These are phyloP conservation scores for Anser cygnoides DNA, from an alignment of 2,113 vertebrate species.

Conservation along the genomic window DNA sequence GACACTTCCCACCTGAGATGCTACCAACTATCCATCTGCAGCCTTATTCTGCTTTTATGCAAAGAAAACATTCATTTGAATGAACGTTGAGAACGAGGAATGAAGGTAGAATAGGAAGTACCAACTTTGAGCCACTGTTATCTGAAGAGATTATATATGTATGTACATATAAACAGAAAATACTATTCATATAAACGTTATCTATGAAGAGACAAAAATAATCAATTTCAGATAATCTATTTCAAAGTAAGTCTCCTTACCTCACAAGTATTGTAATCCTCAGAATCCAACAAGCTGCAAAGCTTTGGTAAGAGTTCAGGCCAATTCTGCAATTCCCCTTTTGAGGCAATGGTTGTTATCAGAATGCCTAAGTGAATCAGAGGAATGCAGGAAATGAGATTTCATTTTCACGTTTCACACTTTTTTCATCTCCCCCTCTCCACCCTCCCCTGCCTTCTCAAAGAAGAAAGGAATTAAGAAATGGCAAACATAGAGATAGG, in stretches of 20 bases:
- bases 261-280: constrained; percentile 98
- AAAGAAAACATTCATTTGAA: not conserved
- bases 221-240: not conserved
- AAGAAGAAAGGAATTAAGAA: not conserved
- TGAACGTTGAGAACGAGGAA: not conserved
- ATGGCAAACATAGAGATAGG: not conserved
- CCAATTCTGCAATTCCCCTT: constrained; percentile 97
- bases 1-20: not conserved
- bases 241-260: constrained; percentile 69
- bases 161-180: not conserved
- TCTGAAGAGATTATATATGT: not conserved
- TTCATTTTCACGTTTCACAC: not conserved
- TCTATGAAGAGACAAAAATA: not conserved
- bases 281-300: constrained; percentile 93
- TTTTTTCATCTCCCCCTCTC: not conserved
- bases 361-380: constrained; percentile 83
- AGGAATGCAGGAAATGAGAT: not conserved
- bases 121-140: not conserved
- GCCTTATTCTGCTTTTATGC: not conserved
- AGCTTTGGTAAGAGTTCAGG: constrained; percentile 96
- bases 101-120: not conserved
- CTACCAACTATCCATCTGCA: fast-evolving
- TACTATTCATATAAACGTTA: fast-evolving
- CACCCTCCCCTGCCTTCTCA: not conserved
- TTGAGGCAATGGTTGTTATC: constrained; percentile 98